phyloP scores from a whole-genome alignment of 1,140 invertebrate species.

The Leptinotarsa undecemlineata region DNA sequence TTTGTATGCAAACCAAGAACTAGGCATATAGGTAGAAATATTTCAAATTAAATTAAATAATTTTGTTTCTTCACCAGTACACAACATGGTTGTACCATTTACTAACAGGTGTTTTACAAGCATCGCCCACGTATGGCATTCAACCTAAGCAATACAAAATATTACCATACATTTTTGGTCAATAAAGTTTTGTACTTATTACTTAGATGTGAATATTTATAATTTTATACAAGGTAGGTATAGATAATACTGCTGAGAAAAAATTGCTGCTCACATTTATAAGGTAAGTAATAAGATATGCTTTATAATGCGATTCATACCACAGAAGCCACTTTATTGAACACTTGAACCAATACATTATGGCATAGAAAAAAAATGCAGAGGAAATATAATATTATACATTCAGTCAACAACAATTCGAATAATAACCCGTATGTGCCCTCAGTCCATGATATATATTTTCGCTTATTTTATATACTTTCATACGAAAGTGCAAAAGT shows the following conservation, averaged over 20 bases:
- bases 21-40: too few relatives aligned
- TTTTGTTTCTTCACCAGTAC: too few relatives aligned
- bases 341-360: slow-evolving; percentile 29
- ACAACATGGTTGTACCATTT: neutral
- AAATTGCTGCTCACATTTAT: slow-evolving; percentile 29
- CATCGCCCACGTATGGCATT: slow-evolving; percentile 4
- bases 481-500: too few relatives aligned
- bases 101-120: slow-evolving; percentile 2
- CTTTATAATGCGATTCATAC: slow-evolving; percentile 16
- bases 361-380: slow-evolving; percentile 9
- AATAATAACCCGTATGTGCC: slow-evolving; percentile 13
- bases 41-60: too few relatives aligned
- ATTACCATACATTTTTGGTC: slow-evolving; percentile 23
- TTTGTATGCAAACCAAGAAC: too few relatives aligned
- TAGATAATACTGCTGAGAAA: slow-evolving; percentile 30
- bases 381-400: neutral
- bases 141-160: slow-evolving; percentile 19
- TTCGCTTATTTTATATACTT: neutral
- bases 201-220: slow-evolving; percentile 21
- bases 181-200: slow-evolving; percentile 28
- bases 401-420: slow-evolving; percentile 14
- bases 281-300: slow-evolving; percentile 16
- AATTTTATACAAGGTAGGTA: slow-evolving; percentile 25
- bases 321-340: slow-evolving; percentile 30
- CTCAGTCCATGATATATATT: neutral